Evolutionary conservation across 2,113 vertebrate species (phyloP).

Genomic region (Lontra canadensis): DNA sequence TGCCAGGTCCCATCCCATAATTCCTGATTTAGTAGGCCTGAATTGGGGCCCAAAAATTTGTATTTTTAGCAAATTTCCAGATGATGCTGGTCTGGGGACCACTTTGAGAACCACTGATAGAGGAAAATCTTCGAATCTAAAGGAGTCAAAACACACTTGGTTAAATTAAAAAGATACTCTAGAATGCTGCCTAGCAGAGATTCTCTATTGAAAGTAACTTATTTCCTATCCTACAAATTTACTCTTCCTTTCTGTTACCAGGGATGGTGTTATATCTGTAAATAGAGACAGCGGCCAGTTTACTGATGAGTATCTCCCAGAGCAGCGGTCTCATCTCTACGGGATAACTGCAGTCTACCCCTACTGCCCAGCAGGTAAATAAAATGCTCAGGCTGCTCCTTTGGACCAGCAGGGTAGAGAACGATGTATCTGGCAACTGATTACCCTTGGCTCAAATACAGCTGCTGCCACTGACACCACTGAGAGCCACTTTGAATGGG

Average conservation of each 20-base stretch:
- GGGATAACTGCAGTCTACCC: slow-evolving; percentile 94
- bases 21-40: not conserved
- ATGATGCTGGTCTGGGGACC: not conserved
- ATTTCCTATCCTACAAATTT: not conserved
- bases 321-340: slow-evolving; percentile 96
- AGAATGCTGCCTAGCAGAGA: not conserved
- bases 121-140: not conserved
- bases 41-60: not conserved
- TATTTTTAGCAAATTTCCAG: not conserved
- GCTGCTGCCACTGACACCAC: not conserved
- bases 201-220: not conserved
- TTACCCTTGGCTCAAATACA: not conserved
- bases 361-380: slow-evolving; percentile 91
- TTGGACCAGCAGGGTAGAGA: not conserved
- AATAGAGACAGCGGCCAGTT: slow-evolving; percentile 89
- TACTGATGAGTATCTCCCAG: slow-evolving; percentile 94
- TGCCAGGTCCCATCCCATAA: not conserved
- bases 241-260: slow-evolving; percentile 70
- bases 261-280: slow-evolving; percentile 94
- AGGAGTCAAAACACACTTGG: not conserved
- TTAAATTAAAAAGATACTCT: not conserved
- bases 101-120: not conserved
- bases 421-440: not conserved
- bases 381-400: not conserved
- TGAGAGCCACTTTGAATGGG: not conserved